Percentiles rank a stretch among this genome's conserved stretches.
These are phyloP conservation scores for Drosophila lutescens DNA, from an alignment of 2,888 invertebrate genomes.

Conservation along the genomic window DNA sequence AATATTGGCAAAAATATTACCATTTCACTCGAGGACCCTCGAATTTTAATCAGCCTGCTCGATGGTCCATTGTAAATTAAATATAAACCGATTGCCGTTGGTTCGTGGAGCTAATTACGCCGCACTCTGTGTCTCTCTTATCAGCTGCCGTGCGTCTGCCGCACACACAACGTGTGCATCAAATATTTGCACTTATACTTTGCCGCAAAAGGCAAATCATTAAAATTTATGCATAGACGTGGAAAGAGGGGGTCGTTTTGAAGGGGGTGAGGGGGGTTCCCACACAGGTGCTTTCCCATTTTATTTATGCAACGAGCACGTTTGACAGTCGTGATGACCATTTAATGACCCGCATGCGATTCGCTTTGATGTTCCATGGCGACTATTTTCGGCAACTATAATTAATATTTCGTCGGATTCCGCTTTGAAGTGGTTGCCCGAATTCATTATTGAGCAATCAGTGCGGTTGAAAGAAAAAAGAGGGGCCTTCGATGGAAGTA, in stretches of 20 bases:
- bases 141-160: conserved; percentile 31
- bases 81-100: conserved; percentile 24
- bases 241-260: background rate
- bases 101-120: conserved; percentile 58
- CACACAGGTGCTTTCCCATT: conserved; percentile 16
- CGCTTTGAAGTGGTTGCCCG: conserved; percentile 47
- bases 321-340: conserved; percentile 38
- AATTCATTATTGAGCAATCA: conserved; percentile 48
- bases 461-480: conserved; percentile 15
- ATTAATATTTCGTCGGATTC: conserved; percentile 58
- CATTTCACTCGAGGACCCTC: conserved; percentile 6
- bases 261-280: too few species aligned
- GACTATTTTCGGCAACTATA: conserved; percentile 49
- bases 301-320: conserved; percentile 31
- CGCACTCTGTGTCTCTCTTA: conserved; percentile 31
- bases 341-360: conserved; percentile 73
- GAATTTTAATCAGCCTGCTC: conserved; percentile 31
- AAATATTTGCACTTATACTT: conserved; percentile 75
- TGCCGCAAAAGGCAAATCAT: conserved; percentile 69
- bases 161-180: conserved; percentile 1
- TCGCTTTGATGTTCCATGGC: conserved; percentile 61
- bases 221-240: conserved; percentile 69
- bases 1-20: conserved; percentile 21
- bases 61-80: conserved; percentile 30
- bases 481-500: conserved; percentile 22